Conservation (phyloP, 2,797 vertebrate genomes). For the Merluccius polli region DNA sequence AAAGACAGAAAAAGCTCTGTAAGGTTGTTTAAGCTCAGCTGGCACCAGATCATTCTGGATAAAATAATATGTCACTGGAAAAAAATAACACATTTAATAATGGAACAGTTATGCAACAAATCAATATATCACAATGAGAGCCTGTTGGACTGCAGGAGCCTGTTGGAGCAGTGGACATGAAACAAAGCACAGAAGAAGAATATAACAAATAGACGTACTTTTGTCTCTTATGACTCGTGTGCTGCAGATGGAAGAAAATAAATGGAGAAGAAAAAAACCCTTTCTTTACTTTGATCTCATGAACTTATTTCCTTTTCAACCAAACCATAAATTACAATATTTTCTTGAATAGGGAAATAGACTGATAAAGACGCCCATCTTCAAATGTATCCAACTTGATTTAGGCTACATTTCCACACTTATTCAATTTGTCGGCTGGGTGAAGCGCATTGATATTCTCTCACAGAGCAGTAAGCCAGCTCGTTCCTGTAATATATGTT, state of each 20-base stretch:
- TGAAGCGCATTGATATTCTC: slow-evolving; percentile 16
- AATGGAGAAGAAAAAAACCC: neutral
- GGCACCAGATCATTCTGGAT: neutral
- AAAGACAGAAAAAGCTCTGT: neutral
- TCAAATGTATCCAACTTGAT: neutral
- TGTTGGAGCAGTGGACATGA: neutral
- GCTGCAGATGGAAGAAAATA: neutral
- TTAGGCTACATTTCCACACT: neutral
- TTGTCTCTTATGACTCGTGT: neutral
- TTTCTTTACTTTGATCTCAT: neutral
- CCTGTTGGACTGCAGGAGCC: no score
- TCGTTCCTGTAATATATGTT: neutral
- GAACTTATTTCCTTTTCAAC: neutral
- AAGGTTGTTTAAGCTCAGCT: slow-evolving; percentile 4
- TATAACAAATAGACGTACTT: neutral
- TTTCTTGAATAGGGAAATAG: neutral
- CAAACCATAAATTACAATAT: neutral
- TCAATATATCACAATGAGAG: neutral
- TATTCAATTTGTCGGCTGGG: slow-evolving; percentile 14
- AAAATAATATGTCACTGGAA: slow-evolving; percentile 14
- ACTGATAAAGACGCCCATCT: neutral
- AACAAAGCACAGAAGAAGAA: neutral
- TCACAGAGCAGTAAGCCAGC: neutral
- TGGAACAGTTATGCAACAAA: slow-evolving; percentile 36
- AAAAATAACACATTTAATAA: slow-evolving; percentile 15